These are phyloP conservation scores for Bothrops jararaca DNA, from an alignment of 2,113 vertebrate species.

Conservation along the genomic window DNA sequence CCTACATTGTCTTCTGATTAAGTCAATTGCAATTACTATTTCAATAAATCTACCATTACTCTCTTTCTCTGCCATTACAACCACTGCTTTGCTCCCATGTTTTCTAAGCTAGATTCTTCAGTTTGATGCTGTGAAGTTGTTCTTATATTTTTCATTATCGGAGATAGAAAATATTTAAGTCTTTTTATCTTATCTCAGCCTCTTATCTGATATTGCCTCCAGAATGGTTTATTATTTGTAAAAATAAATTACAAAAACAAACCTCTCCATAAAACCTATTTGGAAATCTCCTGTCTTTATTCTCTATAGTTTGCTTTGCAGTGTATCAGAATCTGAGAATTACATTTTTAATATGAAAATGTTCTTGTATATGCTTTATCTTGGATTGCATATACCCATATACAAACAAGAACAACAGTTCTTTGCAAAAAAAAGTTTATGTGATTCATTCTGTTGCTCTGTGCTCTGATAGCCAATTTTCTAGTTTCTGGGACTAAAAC, in stretches of 20 bases:
- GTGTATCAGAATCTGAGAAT: neutral
- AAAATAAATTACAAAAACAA: neutral
- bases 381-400: neutral
- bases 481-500: conserved; percentile 10
- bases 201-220: neutral
- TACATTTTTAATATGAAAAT: neutral
- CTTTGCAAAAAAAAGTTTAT: conserved; percentile 1
- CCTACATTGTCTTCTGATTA: neutral
- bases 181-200: neutral
- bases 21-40: neutral
- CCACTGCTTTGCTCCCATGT: neutral
- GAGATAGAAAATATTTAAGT: neutral
- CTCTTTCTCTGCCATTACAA: neutral
- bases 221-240: neutral
- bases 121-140: neutral
- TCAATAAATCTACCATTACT: neutral
- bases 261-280: neutral
- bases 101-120: neutral
- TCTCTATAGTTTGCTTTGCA: fast-evolving
- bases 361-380: neutral
- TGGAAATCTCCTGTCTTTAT: neutral
- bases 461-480: conserved; percentile 13
- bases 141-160: neutral
- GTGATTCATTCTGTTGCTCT: neutral
- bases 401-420: neutral